These are phyloP conservation scores for Mantis religiosa DNA, from an alignment of 2,888 invertebrate species.

Conservation along the genomic window DNA sequence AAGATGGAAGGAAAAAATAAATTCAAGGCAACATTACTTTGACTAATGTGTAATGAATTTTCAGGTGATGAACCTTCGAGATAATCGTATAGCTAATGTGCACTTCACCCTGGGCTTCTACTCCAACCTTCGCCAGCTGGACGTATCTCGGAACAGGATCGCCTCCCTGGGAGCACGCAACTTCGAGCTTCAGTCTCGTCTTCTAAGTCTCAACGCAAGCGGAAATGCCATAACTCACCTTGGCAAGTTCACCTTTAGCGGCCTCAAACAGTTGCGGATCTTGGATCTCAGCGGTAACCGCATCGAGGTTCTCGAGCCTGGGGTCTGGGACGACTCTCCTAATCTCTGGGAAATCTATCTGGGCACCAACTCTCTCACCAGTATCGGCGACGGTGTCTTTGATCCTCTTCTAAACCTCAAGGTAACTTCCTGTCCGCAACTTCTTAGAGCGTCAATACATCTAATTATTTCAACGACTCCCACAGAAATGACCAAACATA, in stretches of 20 bases:
- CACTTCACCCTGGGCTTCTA: conserved; percentile 77
- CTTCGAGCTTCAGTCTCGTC: conserved; percentile 70
- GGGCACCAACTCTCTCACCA: conserved; percentile 70
- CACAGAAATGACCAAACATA: too few species aligned
- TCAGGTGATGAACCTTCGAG: conserved; percentile 67
- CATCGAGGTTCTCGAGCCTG: conserved; percentile 54
- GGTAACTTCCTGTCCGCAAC: conserved; percentile 6
- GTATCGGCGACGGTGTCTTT: conserved; percentile 66
- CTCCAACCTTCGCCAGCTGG: conserved; percentile 71
- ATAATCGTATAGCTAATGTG: conserved; percentile 75
- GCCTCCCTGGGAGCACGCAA: conserved; percentile 75
- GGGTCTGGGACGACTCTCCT: conserved; percentile 74
- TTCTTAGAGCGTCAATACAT: too few species aligned
- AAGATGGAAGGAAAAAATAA: too few species aligned
- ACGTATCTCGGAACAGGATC: conserved; percentile 78
- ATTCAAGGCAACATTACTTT: background rate
- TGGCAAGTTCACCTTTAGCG: conserved; percentile 72
- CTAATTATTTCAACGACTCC: too few species aligned
- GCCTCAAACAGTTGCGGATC: conserved; percentile 61
- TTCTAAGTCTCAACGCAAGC: conserved; percentile 73
- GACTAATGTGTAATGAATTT: conserved; percentile 32
- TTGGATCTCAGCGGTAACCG: conserved; percentile 75
- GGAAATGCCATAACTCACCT: conserved; percentile 66
- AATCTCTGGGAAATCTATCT: conserved; percentile 70
- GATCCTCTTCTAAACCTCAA: conserved; percentile 65